Base-by-base conservation (phyloP, 2,113 vertebrate genomes). In the Brienomyrus brachyistius region DNA sequence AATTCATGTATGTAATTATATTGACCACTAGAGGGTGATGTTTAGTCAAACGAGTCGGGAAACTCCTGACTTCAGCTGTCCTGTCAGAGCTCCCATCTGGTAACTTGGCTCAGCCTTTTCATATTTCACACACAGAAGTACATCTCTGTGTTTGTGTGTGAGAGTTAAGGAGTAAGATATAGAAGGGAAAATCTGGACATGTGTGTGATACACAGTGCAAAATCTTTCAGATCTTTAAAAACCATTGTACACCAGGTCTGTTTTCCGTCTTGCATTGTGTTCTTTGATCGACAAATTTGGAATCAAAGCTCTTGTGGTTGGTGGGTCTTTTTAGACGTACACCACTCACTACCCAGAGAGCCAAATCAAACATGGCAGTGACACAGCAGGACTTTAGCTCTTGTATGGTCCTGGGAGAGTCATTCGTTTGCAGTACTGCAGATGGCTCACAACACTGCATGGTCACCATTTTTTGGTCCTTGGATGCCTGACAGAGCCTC, bases 11-110 rank as follows among this genome's bases (percentile, higher is more conserved):
- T 51, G 10, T 5, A 77, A n/a, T 83, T 21, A n/a, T 66, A 43
- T 88, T 56, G 43, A 47, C 89, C 89, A 84, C 89, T 84, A 84
- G 89, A 89, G 77, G 89, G 89, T 48, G 2, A 23, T 31, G 56
- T 84, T 80, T 40, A 40, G 31, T 54, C 19, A 54, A 83, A 80
- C 5, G 19, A 74, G 17, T 40, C 45, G n/a, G 11, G 10, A 35
- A 70, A 82, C 19, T 5, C 62, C 23, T 17, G 7, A 88, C 35
- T 66, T 31, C 35, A 27, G 54, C 40, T 45, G 6, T 66, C 59
- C 66, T n/a, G 45, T 54, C 9, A 89, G 27, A 19, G 5, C 15
- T 50, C 88, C 82, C 35, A 54, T 54, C 15, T 56, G 52, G 50
- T 43, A 11, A 43, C 74, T 80, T 80, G 15, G 74, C 35, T 80